Evolutionary conservation across 2,113 vertebrate species (phyloP), one percentile per base, ranked within the genome.

Genomic region (Arothron firmamentum): DNA sequence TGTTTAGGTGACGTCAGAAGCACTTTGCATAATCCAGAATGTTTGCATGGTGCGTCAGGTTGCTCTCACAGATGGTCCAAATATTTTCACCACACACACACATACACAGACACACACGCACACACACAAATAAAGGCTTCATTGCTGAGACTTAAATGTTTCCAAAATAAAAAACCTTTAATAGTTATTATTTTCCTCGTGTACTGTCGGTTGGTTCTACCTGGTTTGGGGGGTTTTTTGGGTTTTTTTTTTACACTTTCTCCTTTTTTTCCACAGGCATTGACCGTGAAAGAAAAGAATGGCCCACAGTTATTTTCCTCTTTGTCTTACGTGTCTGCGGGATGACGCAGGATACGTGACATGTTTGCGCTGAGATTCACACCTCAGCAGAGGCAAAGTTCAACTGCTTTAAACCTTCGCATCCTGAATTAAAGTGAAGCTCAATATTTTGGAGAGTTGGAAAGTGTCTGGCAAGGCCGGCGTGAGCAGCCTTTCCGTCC

Each of bases 1-100:
- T 51, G 59, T 70, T 15, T 53, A 55, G 13, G 61, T 71, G 55
- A 64, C 67, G 70, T 53, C 67, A 62, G 23, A 47, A 56, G 50
- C 65, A 50, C 49, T 87, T 87, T 84, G 82, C 80, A 83, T 85
- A 85, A 82, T 74, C 81, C 64, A 75, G 51, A 15, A 58, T 84
- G 82, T 81, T 79, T 83, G 63, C 77, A 79, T 77, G 68, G 13
- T 59, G 65, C 52, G 77, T 75, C 78, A 65, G 62, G 67, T 85
- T 63, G 64, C 67, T 61, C 20, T 45, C 65, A 49, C 58, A 13
- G 49, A 63, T 76, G 75, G 65, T 62, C 70, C 60, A 66, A 78
- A 78, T 75, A 78, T 80, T 79, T 50, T 75, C 58, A 62, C 68
- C 59, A 60, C 59, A 72, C 62, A 79, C 56, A 78, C 69, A 83